Conservation (phyloP, 2,797 vertebrate species). For the Micromesistius poutassou region DNA sequence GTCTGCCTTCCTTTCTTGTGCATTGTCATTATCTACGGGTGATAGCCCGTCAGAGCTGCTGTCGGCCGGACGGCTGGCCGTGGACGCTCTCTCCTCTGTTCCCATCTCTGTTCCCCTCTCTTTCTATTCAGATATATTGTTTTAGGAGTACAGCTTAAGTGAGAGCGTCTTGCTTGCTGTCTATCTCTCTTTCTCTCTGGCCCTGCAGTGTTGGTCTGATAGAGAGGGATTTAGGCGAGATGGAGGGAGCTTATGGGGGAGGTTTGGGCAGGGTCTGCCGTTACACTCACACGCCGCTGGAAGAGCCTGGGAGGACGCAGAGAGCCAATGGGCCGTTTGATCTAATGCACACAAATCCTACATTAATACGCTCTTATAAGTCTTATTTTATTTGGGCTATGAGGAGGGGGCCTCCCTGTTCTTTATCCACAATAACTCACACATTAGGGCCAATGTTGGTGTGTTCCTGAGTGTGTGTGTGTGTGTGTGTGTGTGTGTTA, state of each 20-base stretch:
- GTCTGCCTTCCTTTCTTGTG: conserved; percentile 22
- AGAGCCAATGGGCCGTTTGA: conserved; percentile 76
- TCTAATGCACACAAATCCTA: conserved; percentile 83
- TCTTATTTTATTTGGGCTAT: conserved; percentile 61
- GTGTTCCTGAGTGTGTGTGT: conserved; percentile 31
- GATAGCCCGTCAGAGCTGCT: no score
- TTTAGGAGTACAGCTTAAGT: conserved; percentile 68
- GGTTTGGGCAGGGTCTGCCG: conserved; percentile 63
- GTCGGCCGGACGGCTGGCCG: no score
- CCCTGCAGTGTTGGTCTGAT: conserved; percentile 75
- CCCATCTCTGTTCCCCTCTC: no score
- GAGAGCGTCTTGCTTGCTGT: conserved; percentile 57
- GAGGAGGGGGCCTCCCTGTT: conserved; percentile 56
- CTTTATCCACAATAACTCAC: conserved; percentile 43
- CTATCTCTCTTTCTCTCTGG: conserved; percentile 35
- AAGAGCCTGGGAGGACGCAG: conserved; percentile 78
- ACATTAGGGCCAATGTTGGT: conserved; percentile 15
- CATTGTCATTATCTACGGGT: no score
- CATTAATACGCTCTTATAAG: conserved; percentile 74
- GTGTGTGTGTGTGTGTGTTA: conserved; percentile 39
- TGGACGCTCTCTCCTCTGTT: no score
- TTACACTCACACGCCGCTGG: conserved; percentile 78
- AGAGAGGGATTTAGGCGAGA: conserved; percentile 79
- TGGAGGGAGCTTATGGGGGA: conserved; percentile 74
- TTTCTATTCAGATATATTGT: conserved; percentile 65